A percentile compares a stretch with the other conserved stretches of the same genome.
Evolutionary conservation across 2,113 vertebrate genomes (phyloP).

Genomic region (Seriola rivoliana): DNA sequence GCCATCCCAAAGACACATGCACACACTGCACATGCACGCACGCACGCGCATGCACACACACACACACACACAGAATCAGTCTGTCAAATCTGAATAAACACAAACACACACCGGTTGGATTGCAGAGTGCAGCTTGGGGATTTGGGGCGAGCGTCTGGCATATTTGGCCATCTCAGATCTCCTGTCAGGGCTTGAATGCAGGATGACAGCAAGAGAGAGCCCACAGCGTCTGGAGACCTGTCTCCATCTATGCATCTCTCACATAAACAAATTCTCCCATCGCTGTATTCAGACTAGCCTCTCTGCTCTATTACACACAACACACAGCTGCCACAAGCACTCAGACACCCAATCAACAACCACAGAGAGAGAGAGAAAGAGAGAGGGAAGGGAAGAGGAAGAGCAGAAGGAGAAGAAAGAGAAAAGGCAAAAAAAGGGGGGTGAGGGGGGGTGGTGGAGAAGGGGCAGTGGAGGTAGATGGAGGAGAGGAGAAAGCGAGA

Average conservation of each 20-base stretch:
- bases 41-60: slow-evolving; percentile 3
- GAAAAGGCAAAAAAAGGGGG: slow-evolving; percentile 19
- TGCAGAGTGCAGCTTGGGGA: slow-evolving; percentile 75
- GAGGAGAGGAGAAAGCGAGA: slow-evolving; percentile 82
- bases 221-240: slow-evolving; percentile 91
- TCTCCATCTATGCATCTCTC: slow-evolving; percentile 98
- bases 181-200: slow-evolving; percentile 91
- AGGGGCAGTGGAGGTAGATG: slow-evolving; percentile 84
- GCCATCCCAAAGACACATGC: slow-evolving; percentile 53
- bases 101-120: slow-evolving; percentile 74
- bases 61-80: slow-evolving; percentile 59
- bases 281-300: slow-evolving; percentile 98
- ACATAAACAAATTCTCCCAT: slow-evolving; percentile 99
- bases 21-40: slow-evolving; percentile 38
- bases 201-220: slow-evolving; percentile 92
- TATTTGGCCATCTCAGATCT: slow-evolving; percentile 93
- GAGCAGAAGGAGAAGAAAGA: slow-evolving; percentile 74
- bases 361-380: slow-evolving; percentile 84
- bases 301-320: slow-evolving; percentile 99
- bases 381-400: slow-evolving; percentile 42
- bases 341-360: slow-evolving; percentile 99
- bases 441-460: slow-evolving; percentile 37
- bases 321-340: slow-evolving; percentile 99
- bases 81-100: slow-evolving; percentile 84
- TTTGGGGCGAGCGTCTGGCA: slow-evolving; percentile 84